These are phyloP conservation scores for Cathartes aura DNA, from an alignment of 2,113 vertebrate genomes.

Conservation along the genomic window DNA sequence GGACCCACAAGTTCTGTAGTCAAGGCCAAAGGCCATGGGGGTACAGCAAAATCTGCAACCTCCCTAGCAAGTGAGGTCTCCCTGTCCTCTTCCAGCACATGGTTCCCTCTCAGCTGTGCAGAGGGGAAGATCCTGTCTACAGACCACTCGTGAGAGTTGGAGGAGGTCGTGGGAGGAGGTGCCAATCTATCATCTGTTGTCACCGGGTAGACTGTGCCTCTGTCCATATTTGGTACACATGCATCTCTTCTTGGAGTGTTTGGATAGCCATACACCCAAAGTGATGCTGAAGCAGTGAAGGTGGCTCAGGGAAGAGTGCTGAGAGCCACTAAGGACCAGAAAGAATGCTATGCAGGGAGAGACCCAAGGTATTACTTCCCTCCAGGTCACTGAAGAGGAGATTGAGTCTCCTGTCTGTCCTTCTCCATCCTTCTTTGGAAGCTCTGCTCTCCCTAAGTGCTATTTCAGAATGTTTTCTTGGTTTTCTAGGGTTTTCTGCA, in stretches of 20 bases:
- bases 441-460: not conserved
- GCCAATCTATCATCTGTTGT: not conserved
- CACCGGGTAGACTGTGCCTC: not conserved
- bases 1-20: not conserved
- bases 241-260: not conserved
- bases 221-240: fast-evolving
- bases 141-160: fast-evolving
- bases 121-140: not conserved
- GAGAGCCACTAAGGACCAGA: not conserved
- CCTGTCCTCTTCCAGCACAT: not conserved
- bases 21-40: not conserved
- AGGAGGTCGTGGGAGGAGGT: not conserved
- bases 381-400: not conserved
- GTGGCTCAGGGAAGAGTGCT: not conserved
- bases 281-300: not conserved
- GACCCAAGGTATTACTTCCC: not conserved
- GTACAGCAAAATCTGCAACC: not conserved
- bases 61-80: not conserved
- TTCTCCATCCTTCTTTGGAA: not conserved
- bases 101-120: fast-evolving
- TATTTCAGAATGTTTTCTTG: not conserved
- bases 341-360: not conserved
- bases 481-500: not conserved
- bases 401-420: not conserved
- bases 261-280: not conserved